Base-by-base conservation (phyloP, 1,140 invertebrate genomes). In the Protaetia brevitarsis region DNA sequence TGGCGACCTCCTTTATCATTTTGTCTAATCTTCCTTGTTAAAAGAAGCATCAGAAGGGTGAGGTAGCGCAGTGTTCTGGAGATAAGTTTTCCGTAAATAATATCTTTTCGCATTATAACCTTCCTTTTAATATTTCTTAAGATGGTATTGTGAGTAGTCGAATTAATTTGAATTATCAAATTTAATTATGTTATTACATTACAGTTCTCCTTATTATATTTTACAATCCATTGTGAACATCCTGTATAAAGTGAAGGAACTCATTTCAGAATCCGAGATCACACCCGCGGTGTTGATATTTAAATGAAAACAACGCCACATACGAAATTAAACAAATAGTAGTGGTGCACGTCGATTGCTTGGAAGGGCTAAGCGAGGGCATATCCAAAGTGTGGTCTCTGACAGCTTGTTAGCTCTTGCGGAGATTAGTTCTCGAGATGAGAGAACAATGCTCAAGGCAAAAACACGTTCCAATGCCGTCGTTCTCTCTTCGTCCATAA, bases 361-460 rank as follows among this genome's bases (percentile, higher is more conserved):
- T 21, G 13, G 41, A 45, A 45, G 41, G 41, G 41, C 41, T 21
- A 45, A 13, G 23, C 41, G 13, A n/a, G 41, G 26, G 63, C 63
- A 31, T 29, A 51, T 45, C 34, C 41, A 27, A 56, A 45, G 63
- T 64, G 63, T 64, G 63, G 63, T 56, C 63, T 29, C 36, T 64
- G 63, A 64, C 63, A 64, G 63, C 63, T 64, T 64, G 63, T 64
- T 64, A 64, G 63, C 41, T 51, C 31, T 28, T 30, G 63, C 63
- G 41, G 63, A 64, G 63, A 64, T 64, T 64, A 64, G 37, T 51
- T 64, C 63, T 51, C 36, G 37, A 64, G 63, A 64, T 64, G 37
- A 31, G 63, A 64, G 63, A 64, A 56, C 63, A 51, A 64, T 64
- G 63, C 63, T 64, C 45, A 64, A 16, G 63, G 63, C 63, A 34